Evolutionary conservation across 2,797 vertebrate genomes (phyloP), one percentile per base, ranked within the genome.

Genomic region (Phoebastria nigripes): DNA sequence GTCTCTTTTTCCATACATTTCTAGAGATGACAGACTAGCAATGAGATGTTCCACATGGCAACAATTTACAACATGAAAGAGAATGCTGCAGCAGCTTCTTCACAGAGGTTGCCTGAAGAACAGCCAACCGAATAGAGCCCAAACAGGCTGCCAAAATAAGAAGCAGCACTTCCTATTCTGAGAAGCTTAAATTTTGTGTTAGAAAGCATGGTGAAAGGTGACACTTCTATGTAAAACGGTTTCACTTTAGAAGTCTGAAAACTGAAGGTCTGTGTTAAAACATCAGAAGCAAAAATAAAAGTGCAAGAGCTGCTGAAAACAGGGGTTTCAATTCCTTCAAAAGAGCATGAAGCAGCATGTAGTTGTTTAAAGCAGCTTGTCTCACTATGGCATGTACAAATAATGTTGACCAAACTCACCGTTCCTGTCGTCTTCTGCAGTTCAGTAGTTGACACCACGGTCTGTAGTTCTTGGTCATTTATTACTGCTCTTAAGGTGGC

Each of bases 361-460:
- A 49, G 56, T 21, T 52, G 52, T 71, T 72, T 39, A 62, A 84
- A 77, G 22, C 37, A 58, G n/a, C 24, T 61, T 44, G n/a, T 17
- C 73, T 46, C 31, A n/a, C 37, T 67, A 52, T n/a, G 12, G 29
- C 26, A 61, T 16, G 35, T 42, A 42, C n/a, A 46, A 37, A 22
- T 28, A 78, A 63, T 7, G 12, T 13, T 42, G 24, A 33, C 39
- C 63, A 56, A 90, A 93, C 97, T 97, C 95, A 98, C 98, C 20
- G 98, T 99, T 97, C 99, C 99, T 28, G 94, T 98, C 28, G 98
- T 99, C 97, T 98, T 99, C 98, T 99, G 99, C 84, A 99, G 98
- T 93, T 99, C 98, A 51, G 98, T 98, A 86, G 99, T 99, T 22
- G 99, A 99, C 71, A 99, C 98, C 98, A 99, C 97, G 11, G 98